Evolutionary conservation across 2,797 vertebrate genomes (phyloP), one percentile per base, ranked within the genome.

Genomic region (Chelidonichthys spinosus): DNA sequence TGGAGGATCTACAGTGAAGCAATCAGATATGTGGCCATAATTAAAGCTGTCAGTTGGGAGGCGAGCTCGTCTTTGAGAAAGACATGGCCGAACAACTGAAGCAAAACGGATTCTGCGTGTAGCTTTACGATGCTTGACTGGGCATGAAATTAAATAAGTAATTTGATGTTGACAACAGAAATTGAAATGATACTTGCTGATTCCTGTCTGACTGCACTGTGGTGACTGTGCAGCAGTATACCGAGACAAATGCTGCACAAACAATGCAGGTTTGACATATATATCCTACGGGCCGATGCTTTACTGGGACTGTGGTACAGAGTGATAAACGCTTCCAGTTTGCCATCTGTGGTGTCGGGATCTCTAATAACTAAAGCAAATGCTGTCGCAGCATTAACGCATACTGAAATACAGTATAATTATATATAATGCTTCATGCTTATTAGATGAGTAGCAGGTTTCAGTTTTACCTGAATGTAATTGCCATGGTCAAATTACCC

Each of bases 131-230:
- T 94, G 97, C 96, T 98, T 96, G 96, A 90, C 96, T 95, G 95
- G 97, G 97, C 97, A 96, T 97, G 96, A 98, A 98, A 98, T 98
- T 94, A 97, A 97, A 98, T 97, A 97, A 97, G 97, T 96, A 96
- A 97, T 98, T 96, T 97, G 96, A 97, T 97, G 97, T 97, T 96
- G 96, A 97, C 96, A 96, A 96, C 95, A 96, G 95, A 96, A 98
- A 97, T 97, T 96, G 96, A 97, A 98, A 96, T 96, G 95, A 97
- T 97, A 96, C 95, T 96, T 91, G 93, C 95, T 96, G 95, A 96
- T 96, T 95, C 94, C 94, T 94, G 91, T 96, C 94, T 94, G 94
- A 92, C 93, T 63, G 66, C 55, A 18, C 72, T 63, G 65, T 72
- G 58, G 63, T 60, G 59, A 66, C 63, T 60, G 44, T 66, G 72